Base-by-base conservation (phyloP, 1,140 invertebrate genomes). In the Lepidotrigona ventralis region DNA sequence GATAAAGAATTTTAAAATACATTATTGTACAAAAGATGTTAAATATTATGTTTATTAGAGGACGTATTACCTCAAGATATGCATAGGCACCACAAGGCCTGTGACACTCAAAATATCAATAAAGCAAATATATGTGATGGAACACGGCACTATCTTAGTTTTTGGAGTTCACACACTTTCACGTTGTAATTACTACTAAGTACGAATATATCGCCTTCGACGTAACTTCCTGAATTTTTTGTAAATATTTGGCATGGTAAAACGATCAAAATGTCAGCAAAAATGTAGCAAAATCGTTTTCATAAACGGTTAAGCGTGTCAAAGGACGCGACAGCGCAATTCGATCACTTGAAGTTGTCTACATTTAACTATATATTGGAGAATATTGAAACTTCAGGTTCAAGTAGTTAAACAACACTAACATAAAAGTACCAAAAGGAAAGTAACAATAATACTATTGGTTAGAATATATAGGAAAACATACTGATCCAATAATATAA, bases 41-140 rank as follows among this genome's bases (percentile, higher is more conserved):
- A 63, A 12, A 2, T 79, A 66, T 21, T 51, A 23, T n/a, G 70
- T 71, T n/a, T 68, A 74, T 64, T 60, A 54, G 23, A 84, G 70
- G 54, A 76, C 64, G 60, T 73, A 71, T 91, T 92, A 93, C 93
- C 93, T 93, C 91, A 88, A 88, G 90, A 92, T 93, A 93, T 93
- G 92, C 93, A 93, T 93, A 93, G 90, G 91, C 93, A 91, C 92
- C 89, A 90, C 86, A 86, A 90, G 88, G 90, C 87, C 90, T 89
- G 86, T 92, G 92, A 91, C 91, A 92, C 90, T 91, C 88, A 88
- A 90, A 92, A 91, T 93, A 93, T 93, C 91, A 92, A 92, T 91
- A 92, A 93, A 93, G 88, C 89, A 90, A 91, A 90, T 91, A 89
- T 91, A 90, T 90, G 89, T 86, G 86, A 86, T 86, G 89, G 80